These are phyloP conservation scores for Scatophagus argus DNA, from an alignment of 2,113 vertebrate species.

Conservation along the genomic window DNA sequence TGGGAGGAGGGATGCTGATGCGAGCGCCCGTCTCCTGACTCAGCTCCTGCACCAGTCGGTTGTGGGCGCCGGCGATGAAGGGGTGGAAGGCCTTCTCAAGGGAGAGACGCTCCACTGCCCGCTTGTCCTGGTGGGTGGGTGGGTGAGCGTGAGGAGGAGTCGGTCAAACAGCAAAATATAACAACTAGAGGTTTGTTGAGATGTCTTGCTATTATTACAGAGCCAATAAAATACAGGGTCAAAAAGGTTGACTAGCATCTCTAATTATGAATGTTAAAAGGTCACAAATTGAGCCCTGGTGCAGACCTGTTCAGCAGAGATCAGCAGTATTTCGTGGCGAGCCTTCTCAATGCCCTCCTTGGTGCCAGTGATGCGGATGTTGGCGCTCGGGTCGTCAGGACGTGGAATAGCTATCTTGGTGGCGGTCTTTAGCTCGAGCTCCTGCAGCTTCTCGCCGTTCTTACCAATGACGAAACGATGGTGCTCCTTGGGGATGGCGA, in stretches of 20 bases:
- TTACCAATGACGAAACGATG: conserved; percentile 86
- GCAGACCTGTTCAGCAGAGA: conserved; percentile 85
- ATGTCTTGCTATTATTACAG: not conserved
- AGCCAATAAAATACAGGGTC: not conserved
- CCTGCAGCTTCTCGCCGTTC: conserved; percentile 86
- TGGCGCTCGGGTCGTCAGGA: conserved; percentile 82
- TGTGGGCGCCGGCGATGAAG: conserved; percentile 83
- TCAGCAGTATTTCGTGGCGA: conserved; percentile 84
- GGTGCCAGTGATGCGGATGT: conserved; percentile 84
- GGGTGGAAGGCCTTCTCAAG: conserved; percentile 86
- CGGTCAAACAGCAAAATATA: not conserved
- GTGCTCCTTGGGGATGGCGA: conserved; percentile 86
- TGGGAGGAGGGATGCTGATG: conserved; percentile 83
- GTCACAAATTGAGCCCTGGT: too few species aligned
- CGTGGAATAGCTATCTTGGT: conserved; percentile 85
- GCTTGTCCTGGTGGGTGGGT: conserved; percentile 78
- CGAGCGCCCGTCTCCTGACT: conserved; percentile 84
- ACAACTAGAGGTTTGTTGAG: not conserved
- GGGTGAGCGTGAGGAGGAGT: not conserved
- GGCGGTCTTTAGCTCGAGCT: conserved; percentile 85
- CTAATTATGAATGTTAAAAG: not conserved
- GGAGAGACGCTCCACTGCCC: conserved; percentile 82
- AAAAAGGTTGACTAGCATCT: not conserved
- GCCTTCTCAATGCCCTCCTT: conserved; percentile 87
- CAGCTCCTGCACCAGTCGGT: conserved; percentile 83